Conservation (phyloP, 2,797 vertebrate species). For the Siniperca scherzeri region DNA sequence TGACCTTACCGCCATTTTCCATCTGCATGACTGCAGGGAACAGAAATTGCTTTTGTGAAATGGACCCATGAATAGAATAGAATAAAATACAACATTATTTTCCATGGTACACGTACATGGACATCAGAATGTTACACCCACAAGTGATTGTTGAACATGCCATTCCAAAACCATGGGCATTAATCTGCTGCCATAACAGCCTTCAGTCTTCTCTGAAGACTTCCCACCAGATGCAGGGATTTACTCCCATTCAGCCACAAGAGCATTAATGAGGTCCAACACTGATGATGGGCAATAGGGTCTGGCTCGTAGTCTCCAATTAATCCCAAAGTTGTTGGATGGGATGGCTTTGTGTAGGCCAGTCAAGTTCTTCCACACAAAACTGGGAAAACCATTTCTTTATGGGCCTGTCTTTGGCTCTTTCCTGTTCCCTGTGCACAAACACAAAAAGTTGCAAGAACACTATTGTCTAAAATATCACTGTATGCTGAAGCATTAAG, state of each 20-base stretch:
- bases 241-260: too few species aligned
- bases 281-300: neutral
- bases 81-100: neutral
- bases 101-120: neutral
- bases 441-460: neutral
- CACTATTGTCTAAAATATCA: neutral
- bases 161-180: too few species aligned
- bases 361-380: too few species aligned
- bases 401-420: too few species aligned
- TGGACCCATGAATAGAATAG: neutral
- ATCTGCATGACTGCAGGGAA: neutral
- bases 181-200: too few species aligned
- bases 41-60: slow-evolving; percentile 9
- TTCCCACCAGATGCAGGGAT: too few species aligned
- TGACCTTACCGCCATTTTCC: neutral
- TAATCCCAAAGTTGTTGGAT: too few species aligned
- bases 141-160: neutral
- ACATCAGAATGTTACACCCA: neutral
- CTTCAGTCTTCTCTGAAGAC: too few species aligned
- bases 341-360: too few species aligned
- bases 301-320: too few species aligned
- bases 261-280: neutral
- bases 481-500: neutral
- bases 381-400: too few species aligned
- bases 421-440: too few species aligned